phyloP scores from a whole-genome alignment of 2,888 invertebrate species.

The Acanthopleura granulata region DNA sequence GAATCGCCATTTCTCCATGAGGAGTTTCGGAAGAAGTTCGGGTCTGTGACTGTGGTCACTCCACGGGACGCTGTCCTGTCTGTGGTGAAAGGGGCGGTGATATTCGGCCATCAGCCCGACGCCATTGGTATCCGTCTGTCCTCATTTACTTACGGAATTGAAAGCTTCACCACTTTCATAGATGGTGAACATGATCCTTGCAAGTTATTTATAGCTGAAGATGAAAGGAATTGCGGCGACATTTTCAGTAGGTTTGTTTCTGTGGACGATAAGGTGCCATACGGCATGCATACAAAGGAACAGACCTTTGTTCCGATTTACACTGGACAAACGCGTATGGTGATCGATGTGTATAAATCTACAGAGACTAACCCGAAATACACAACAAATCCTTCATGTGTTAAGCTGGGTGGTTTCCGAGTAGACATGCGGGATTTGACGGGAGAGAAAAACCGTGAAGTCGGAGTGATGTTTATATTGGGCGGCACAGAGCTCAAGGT shows the following conservation, averaged over 20 bases:
- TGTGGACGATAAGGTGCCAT: not conserved
- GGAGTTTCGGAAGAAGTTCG: conserved; percentile 23
- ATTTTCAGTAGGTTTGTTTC: not conserved
- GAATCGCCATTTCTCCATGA: conserved; percentile 31
- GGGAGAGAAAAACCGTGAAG: conserved; percentile 25
- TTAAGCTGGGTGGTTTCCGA: conserved; percentile 29
- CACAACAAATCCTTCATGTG: conserved; percentile 28
- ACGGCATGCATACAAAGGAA: not conserved
- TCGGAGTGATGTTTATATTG: conserved; percentile 33
- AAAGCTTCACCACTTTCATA: conserved; percentile 21
- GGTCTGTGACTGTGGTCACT: conserved; percentile 21
- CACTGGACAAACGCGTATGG: conserved; percentile 11
- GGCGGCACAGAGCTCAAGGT: conserved; percentile 40
- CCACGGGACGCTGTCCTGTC: conserved; percentile 31
- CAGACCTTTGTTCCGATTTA: not conserved
- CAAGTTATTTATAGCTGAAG: conserved; percentile 19
- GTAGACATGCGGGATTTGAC: conserved; percentile 34
- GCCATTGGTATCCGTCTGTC: conserved; percentile 29
- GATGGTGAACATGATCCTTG: conserved; percentile 20
- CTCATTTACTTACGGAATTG: conserved; percentile 27
- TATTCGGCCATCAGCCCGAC: conserved; percentile 10
- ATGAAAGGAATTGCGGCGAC: not conserved
- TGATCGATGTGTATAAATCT: conserved; percentile 26
- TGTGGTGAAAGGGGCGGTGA: conserved; percentile 21
- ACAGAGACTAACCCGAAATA: conserved; percentile 26